Percentiles rank a stretch among this genome's conserved stretches.
These are phyloP conservation scores for Dendrolimus punctatus DNA, from an alignment of 1,140 invertebrate species.

Conservation along the genomic window DNA sequence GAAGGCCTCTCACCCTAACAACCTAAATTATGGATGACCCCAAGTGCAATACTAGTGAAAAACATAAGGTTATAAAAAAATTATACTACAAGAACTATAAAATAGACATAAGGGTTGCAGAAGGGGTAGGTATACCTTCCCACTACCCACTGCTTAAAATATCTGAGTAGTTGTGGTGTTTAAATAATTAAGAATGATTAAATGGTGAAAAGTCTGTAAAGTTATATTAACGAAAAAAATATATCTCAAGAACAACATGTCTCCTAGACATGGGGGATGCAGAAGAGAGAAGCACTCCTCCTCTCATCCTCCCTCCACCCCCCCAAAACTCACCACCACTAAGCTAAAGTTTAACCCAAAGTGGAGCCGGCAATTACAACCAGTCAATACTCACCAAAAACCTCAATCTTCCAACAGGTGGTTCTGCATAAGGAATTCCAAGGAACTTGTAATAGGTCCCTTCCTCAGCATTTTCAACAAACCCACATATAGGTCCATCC, in stretches of 20 bases:
- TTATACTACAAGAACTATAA: no score
- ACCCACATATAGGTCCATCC: slow-evolving; percentile 46
- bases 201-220: neutral
- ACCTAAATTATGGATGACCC: no score
- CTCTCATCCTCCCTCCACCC: neutral
- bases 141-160: no score
- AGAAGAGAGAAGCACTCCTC: no score
- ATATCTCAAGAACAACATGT: no score
- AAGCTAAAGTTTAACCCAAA: slow-evolving; percentile 3
- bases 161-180: neutral
- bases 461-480: slow-evolving; percentile 30
- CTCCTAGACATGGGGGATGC: no score
- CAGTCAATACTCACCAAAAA: slow-evolving; percentile 67
- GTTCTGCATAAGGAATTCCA: slow-evolving; percentile 75
- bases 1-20: no score
- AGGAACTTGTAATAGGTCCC: slow-evolving; percentile 70
- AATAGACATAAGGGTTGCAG: no score
- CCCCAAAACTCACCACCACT: neutral
- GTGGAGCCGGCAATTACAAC: neutral
- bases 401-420: slow-evolving; percentile 71
- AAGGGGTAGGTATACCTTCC: no score
- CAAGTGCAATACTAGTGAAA: no score
- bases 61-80: no score
- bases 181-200: neutral
- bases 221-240: no score